Conservation (phyloP, 2,888 invertebrate species). For the Hedychridium roseum region DNA sequence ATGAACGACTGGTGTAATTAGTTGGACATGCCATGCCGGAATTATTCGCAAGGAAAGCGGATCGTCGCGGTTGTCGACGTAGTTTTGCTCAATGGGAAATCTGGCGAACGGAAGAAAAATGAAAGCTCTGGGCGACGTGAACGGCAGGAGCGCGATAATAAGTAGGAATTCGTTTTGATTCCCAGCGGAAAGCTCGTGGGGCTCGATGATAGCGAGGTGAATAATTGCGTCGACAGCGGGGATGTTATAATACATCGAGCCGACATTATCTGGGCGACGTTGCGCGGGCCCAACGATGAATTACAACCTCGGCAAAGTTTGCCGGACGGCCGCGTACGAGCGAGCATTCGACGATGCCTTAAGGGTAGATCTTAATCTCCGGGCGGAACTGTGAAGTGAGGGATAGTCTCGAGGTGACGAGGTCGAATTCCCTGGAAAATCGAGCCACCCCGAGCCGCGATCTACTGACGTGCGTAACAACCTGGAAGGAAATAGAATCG, state of each 20-base stretch:
- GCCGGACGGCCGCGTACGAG: constrained; percentile 22
- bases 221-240: constrained; percentile 56
- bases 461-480: too few relatives aligned
- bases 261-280: constrained; percentile 51
- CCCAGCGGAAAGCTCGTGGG: constrained; percentile 49
- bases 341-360: constrained; percentile 36
- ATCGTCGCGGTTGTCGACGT: too few relatives aligned
- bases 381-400: constrained; percentile 44
- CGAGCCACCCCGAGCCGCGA: too few relatives aligned
- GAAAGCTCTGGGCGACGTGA: constrained; percentile 24
- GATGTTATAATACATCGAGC: constrained; percentile 58
- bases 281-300: constrained; percentile 43
- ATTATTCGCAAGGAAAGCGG: too few relatives aligned
- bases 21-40: too few relatives aligned
- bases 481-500: too few relatives aligned
- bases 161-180: constrained; percentile 53
- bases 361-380: constrained; percentile 61
- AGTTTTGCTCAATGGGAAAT: too few relatives aligned
- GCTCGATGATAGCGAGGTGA: constrained; percentile 55
- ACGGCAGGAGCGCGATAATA: constrained; percentile 31
- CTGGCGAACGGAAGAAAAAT: too few relatives aligned
- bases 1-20: too few relatives aligned
- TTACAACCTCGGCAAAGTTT: constrained; percentile 44
- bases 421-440: constrained; percentile 26
- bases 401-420: constrained; percentile 39